Evolutionary conservation across 2,888 invertebrate genomes (phyloP).

Genomic region (Aromia moschata): DNA sequence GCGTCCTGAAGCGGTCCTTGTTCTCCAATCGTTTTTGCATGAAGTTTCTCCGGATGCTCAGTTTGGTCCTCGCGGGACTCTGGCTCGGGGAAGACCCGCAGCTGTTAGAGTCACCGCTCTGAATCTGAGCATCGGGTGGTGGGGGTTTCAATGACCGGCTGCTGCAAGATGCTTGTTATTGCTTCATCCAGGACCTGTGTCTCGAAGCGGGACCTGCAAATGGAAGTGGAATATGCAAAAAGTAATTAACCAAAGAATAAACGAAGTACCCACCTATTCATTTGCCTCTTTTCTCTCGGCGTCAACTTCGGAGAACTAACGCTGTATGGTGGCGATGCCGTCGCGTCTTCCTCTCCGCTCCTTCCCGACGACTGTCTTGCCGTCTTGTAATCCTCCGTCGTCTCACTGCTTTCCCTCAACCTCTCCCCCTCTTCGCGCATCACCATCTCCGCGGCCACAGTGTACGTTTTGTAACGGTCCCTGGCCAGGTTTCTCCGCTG

Average conservation of each 20-base stretch:
- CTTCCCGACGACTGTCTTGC: slow-evolving; percentile 6
- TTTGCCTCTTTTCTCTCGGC: slow-evolving; percentile 73
- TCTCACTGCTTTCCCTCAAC: slow-evolving; percentile 30
- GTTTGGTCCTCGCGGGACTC: slow-evolving; percentile 50
- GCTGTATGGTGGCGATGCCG: slow-evolving; percentile 39
- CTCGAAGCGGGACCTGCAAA: slow-evolving; percentile 69
- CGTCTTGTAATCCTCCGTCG: slow-evolving; percentile 47
- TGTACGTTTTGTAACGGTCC: slow-evolving; percentile 85
- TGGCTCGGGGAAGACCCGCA: slow-evolving; percentile 34
- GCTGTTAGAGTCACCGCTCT: slow-evolving; percentile 36
- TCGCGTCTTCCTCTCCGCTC: slow-evolving; percentile 30
- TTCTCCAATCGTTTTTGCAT: slow-evolving; percentile 71
- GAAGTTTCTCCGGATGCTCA: slow-evolving; percentile 56
- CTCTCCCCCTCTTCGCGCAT: slow-evolving; percentile 61
- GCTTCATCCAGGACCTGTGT: slow-evolving; percentile 67
- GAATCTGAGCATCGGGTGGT: slow-evolving; percentile 15
- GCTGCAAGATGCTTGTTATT: slow-evolving; percentile 52
- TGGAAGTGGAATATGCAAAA: background rate
- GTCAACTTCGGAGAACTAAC: slow-evolving; percentile 61
- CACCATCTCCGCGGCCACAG: slow-evolving; percentile 73
- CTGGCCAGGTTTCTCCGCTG: slow-evolving; percentile 79
- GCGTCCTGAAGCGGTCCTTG: slow-evolving; percentile 78
- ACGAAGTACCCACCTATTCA: slow-evolving; percentile 63
- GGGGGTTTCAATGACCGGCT: slow-evolving; percentile 42
- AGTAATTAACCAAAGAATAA: too few species aligned